Base-by-base conservation (phyloP, 2,888 invertebrate species). In the Mamestra brassicae region DNA sequence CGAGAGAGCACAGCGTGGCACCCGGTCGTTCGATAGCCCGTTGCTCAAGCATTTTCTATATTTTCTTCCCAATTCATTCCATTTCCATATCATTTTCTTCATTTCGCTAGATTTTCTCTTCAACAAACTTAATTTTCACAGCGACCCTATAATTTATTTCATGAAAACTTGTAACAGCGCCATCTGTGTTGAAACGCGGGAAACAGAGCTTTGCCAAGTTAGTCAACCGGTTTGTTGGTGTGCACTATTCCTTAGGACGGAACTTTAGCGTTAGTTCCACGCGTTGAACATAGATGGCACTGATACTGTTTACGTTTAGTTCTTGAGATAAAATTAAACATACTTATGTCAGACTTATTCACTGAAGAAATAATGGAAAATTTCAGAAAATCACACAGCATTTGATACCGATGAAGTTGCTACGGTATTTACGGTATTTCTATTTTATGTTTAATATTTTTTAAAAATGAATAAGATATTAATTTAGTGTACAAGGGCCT, bases 1-100 rank as follows among this genome's bases (percentile, higher is more conserved):
- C 95, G 97, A 98, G 99, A 97, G 98, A 99, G 98, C 99, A 98
- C 99, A 99, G 98, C 98, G 98, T 98, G 99, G 99, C 98, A 98
- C 99, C 99, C 99, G 98, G 98, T 97, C 97, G 97, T 97, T 97
- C 97, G 95, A 96, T 97, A 97, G 96, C 87, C 94, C 90, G 89
- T 71, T 76, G 87, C 55, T 85, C 81, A 76, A 76, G 74, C 60
- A 74, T 74, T 67, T 47, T 78, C 67, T 66, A 57, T 83, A 74
- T 77, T 81, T 63, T 6, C 47, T 71, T 85, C 66, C 67, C 77
- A 66, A 69, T 52, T 55, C 13, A 50, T 74, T 55, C 54, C 3
- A 36, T 34, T n/a, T n/a, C 10, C 13, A 17, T 55, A 4, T 4
- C 0, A 62, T 38, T 45, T 64, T 71, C 64, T 67, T 71, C 6